Conservation (phyloP, 2,113 vertebrate genomes). For the Gavialis gangeticus region DNA sequence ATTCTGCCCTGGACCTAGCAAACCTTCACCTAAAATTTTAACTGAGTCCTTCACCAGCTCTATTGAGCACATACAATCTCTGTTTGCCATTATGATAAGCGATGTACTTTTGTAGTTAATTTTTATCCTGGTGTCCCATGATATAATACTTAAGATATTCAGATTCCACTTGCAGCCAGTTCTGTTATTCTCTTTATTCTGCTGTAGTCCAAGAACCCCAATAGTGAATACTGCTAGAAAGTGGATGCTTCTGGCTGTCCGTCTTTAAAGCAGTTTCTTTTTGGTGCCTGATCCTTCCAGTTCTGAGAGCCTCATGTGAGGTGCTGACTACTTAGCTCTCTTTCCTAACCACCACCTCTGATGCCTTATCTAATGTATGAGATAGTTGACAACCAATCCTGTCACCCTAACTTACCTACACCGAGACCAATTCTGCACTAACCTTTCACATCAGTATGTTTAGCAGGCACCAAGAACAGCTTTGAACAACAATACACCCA, state of each 20-base stretch:
- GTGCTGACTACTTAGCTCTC: background rate
- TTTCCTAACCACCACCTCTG: background rate
- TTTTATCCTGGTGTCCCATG: background rate
- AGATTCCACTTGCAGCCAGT: background rate
- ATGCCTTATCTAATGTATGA: background rate
- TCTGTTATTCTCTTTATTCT: background rate
- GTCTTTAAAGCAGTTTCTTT: background rate
- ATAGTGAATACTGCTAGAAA: background rate
- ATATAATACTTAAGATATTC: background rate
- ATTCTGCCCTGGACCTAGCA: no score
- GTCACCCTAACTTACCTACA: background rate
- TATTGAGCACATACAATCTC: background rate
- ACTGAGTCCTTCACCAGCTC: no score
- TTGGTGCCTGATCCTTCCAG: background rate
- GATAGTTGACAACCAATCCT: background rate
- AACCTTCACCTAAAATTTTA: no score
- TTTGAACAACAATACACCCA: no score
- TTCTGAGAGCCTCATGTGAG: background rate
- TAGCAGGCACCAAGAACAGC: no score
- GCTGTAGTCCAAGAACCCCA: no score
- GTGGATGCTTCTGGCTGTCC: background rate
- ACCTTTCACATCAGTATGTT: no score
- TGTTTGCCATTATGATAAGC: background rate
- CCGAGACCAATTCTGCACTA: no score
- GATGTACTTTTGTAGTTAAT: background rate